Evolutionary conservation across 2,888 invertebrate species (phyloP).

Genomic region (Octonoba sinensis): DNA sequence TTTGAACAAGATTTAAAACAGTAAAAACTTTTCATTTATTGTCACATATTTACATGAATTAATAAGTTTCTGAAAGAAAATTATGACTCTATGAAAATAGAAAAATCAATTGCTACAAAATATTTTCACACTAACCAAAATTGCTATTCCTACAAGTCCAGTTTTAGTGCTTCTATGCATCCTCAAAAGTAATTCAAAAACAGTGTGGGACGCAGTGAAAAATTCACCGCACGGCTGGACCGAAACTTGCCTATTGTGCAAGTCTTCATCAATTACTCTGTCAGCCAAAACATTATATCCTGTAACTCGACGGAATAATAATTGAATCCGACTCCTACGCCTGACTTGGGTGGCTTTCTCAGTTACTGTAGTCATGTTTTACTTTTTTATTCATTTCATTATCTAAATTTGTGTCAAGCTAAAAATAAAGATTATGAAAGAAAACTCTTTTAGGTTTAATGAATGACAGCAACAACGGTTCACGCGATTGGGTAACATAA

Average conservation of each 20-base stretch:
- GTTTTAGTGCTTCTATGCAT: slow-evolving; percentile 43
- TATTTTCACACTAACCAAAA: slow-evolving; percentile 33
- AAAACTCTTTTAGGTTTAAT: too few relatives aligned
- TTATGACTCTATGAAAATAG: not conserved
- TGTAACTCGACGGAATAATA: slow-evolving; percentile 14
- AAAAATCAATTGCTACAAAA: not conserved
- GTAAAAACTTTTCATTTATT: not conserved
- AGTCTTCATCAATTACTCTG: slow-evolving; percentile 26
- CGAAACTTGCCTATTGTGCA: slow-evolving; percentile 12
- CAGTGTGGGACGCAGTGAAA: not conserved
- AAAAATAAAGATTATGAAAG: slow-evolving; percentile 4
- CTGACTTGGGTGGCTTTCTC: slow-evolving; percentile 14
- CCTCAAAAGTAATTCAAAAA: not conserved
- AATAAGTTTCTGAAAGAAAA: not conserved
- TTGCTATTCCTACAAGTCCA: slow-evolving; percentile 37
- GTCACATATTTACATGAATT: not conserved
- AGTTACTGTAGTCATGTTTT: slow-evolving; percentile 20
- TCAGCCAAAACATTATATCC: slow-evolving; percentile 21
- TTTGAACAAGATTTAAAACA: not conserved
- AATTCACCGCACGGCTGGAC: not conserved
- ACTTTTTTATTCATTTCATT: slow-evolving; percentile 21
- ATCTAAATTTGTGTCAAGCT: slow-evolving; percentile 12
- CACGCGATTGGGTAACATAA: too few relatives aligned
- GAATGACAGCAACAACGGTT: too few relatives aligned
- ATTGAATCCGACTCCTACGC: slow-evolving; percentile 38